Evolutionary conservation across 2,797 vertebrate genomes (phyloP), one percentile per base, ranked within the genome.

Genomic region (Sebastes minor): DNA sequence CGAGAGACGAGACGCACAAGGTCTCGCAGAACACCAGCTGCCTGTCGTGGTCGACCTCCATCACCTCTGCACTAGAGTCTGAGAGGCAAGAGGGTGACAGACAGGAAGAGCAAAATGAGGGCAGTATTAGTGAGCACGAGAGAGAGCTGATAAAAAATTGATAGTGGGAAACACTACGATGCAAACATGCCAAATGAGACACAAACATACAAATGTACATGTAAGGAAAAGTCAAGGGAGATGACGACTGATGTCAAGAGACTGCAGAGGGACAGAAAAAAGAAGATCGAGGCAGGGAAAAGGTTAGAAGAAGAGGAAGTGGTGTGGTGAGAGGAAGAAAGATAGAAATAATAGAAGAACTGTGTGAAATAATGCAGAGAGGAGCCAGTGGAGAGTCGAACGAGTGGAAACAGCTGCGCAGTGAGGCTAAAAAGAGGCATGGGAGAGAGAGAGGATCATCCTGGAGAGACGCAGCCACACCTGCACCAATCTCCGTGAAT

Each of bases 31-130:
- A 98, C n/a, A 99, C 98, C 92, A 98, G 95, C 71, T 97, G 96
- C 84, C 97, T 96, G 95, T 99, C 98, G 0, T 99, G 98, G 95
- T 99, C 98, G 1, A 99, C 98, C 94, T 99, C 98, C 97, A 99
- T 99, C 92, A 99, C 98, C 90, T 98, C 96, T 0, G 98, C 98
- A 0, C 96, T 98, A 71, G 97, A 97, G 78, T 97, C 98, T 98
- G 88, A 18, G n/a, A 68, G 61, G 59, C 7, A 25, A 67, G 23
- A 66, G 12, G 12, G 23, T 3, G 27, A 60, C 22, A 22, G 64
- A 61, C 0, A 7, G 6, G 30, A 32, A 32, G 60, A 55, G 27
- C 42, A 38, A 70, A 55, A 64, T 11, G 4, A 38, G 10, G 60
- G 33, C n/a, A 22, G 22, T 32, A 8, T 59, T 6, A 68, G 46